phyloP scores from a whole-genome alignment of 2,113 vertebrate species.

The zebrafish (Danio rerio) region GRCz12tu NC_133177.1:32918501-32919000 shows the following conservation, averaged over 20 bases:
- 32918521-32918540: neutral
- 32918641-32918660: neutral
- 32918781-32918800: conserved; percentile 25
- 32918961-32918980: conserved; percentile 49
- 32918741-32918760: conserved; percentile 34
- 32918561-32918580: neutral
- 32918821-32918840: conserved; percentile 31
- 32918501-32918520: neutral
- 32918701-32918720: conserved; percentile 31
- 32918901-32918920: conserved; percentile 41
- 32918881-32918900: conserved; percentile 30
- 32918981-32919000: conserved; percentile 14
- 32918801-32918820: conserved; percentile 25
- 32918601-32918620: too few relatives aligned
- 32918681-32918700: conserved; percentile 2
- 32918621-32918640: too few relatives aligned
- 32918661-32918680: neutral
- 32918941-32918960: conserved; percentile 41
- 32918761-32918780: conserved; percentile 27
- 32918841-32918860: conserved; percentile 37
- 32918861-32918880: conserved; percentile 42
- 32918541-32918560: too few relatives aligned
- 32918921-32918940: conserved; percentile 22
- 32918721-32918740: conserved; percentile 16
- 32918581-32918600: too few relatives aligned